phyloP scores from a whole-genome alignment of 2,797 vertebrate species.

The Phoeniculus purpureus region DNA sequence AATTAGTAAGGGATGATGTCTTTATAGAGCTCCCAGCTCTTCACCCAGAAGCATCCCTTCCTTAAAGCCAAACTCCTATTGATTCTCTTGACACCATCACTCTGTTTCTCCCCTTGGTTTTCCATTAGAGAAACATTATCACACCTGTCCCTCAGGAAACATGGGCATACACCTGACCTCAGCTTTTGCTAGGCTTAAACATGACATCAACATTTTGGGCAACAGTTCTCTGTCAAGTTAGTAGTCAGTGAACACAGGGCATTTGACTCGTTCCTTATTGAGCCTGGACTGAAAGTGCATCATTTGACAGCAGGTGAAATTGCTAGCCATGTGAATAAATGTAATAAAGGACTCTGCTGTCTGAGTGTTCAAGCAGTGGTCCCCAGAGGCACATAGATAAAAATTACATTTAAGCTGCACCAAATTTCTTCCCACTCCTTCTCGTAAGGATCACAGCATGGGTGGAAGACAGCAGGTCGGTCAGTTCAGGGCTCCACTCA shows the following conservation, averaged over 20 bases:
- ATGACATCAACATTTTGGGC: not conserved
- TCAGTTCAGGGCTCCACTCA: not conserved
- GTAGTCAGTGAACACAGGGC: not conserved
- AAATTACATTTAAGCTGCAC: not conserved
- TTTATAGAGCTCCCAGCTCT: not conserved
- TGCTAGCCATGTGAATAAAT: not conserved
- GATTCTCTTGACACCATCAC: not conserved
- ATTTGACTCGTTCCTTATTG: not conserved
- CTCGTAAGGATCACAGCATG: not conserved
- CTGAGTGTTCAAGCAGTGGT: not conserved
- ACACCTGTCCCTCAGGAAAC: not conserved
- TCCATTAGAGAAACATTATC: too few species aligned
- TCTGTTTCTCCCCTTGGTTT: not conserved
- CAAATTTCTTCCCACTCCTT: not conserved
- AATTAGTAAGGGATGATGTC: fast-evolving
- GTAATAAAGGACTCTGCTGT: not conserved
- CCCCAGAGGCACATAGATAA: not conserved
- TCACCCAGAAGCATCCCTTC: not conserved
- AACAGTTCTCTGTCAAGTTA: not conserved
- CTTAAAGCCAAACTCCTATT: not conserved
- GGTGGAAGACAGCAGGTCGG: not conserved
- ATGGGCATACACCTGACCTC: not conserved
- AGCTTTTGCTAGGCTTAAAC: not conserved
- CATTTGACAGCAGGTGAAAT: not conserved
- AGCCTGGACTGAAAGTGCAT: not conserved